Conservation (phyloP, 2,113 vertebrate species). For the Psammodynastes pulverulentus region DNA sequence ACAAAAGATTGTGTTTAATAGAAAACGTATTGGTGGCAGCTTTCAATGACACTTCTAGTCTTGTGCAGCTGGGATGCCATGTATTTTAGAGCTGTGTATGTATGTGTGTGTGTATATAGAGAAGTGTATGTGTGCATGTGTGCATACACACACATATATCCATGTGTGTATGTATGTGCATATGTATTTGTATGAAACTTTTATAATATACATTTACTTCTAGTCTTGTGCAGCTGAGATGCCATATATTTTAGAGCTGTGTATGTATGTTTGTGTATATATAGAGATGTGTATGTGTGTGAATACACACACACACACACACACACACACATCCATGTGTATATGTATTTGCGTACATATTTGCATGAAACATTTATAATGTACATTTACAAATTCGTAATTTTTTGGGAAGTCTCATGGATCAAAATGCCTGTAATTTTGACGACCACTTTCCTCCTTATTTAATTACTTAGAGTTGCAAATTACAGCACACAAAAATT, state of each 20-base stretch:
- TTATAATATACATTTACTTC: background rate
- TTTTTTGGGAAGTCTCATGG: conserved; percentile 63
- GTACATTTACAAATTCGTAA: conserved; percentile 58
- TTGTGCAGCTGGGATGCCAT: conserved; percentile 36
- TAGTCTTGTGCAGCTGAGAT: conserved; percentile 37
- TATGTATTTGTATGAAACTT: too few relatives aligned
- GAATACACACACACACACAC: background rate
- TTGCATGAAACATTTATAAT: conserved; percentile 37
- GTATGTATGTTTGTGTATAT: background rate
- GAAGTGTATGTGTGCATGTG: too few relatives aligned
- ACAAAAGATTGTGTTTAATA: conserved; percentile 19
- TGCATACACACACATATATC: too few relatives aligned
- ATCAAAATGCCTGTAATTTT: conserved; percentile 58
- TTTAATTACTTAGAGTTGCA: conserved; percentile 68
- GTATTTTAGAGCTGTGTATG: background rate
- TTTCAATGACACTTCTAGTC: conserved; percentile 46
- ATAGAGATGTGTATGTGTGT: too few relatives aligned
- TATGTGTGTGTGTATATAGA: background rate
- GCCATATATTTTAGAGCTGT: conserved; percentile 18
- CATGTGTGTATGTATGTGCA: too few relatives aligned
- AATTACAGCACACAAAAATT: conserved; percentile 66
- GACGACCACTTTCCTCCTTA: conserved; percentile 65
- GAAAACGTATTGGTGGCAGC: background rate
- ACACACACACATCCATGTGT: background rate
- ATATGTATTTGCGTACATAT: background rate